A percentile compares a stretch with the other conserved stretches of the same genome.
Conservation (phyloP, 2,113 vertebrate genomes). For the Reinhardtius hippoglossoides region DNA sequence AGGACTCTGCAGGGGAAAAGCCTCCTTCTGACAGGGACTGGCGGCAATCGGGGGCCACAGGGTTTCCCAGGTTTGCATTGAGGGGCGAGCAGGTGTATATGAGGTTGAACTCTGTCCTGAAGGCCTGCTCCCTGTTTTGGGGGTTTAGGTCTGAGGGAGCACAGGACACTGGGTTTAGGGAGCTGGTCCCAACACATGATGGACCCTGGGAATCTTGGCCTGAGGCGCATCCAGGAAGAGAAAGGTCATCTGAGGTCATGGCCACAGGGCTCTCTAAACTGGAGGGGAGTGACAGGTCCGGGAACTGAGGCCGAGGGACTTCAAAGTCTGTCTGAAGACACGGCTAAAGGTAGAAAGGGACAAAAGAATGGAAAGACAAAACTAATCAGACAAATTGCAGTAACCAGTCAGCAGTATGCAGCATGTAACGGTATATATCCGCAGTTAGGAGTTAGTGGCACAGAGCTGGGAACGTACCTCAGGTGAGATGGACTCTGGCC, state of each 20-base stretch:
- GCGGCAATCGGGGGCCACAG: constrained; percentile 85
- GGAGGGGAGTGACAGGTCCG: constrained; percentile 86
- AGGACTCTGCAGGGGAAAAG: constrained; percentile 91
- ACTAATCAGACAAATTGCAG: background rate
- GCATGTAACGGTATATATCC: background rate
- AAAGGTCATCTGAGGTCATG: constrained; percentile 81
- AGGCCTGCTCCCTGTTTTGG: constrained; percentile 90
- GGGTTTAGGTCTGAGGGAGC: constrained; percentile 78
- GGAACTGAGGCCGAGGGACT: constrained; percentile 81
- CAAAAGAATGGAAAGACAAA: background rate
- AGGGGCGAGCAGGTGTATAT: constrained; percentile 98
- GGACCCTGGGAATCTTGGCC: constrained; percentile 78
- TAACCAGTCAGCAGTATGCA: background rate
- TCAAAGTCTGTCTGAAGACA: constrained; percentile 90
- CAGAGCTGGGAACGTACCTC: constrained; percentile 84
- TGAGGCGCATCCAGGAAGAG: constrained; percentile 80
- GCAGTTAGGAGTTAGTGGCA: background rate
- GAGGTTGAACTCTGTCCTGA: constrained; percentile 99
- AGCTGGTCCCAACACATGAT: constrained; percentile 50
- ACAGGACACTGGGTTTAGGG: constrained; percentile 72
- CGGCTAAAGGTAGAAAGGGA: constrained; percentile 78
- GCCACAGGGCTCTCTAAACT: constrained; percentile 86
- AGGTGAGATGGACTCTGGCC: constrained; percentile 93
- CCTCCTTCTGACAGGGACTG: constrained; percentile 88
- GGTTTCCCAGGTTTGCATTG: constrained; percentile 91